phyloP scores from a whole-genome alignment of 2,888 invertebrate species.

The Danaus chrysippus region DNA sequence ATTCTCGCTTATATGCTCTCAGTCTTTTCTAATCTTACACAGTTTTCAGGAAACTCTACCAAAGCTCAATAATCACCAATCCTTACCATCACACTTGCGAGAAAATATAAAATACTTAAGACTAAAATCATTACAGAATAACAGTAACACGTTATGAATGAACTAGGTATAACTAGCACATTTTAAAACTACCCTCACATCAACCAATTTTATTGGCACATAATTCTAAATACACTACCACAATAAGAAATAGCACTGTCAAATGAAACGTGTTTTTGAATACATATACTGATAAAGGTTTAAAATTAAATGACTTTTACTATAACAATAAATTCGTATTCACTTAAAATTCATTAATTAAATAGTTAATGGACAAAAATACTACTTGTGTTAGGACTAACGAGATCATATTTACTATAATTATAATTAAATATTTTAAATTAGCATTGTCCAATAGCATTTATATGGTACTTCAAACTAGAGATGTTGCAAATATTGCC shows the following conservation, averaged over 20 bases:
- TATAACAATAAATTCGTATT: conserved; percentile 3
- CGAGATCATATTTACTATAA: neutral
- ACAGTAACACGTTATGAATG: neutral
- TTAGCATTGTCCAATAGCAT: neutral
- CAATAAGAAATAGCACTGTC: neutral
- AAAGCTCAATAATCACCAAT: conserved; percentile 2
- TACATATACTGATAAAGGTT: conserved; percentile 13
- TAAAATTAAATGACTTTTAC: conserved; percentile 1
- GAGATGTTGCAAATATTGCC: no score
- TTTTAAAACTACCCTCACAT: neutral
- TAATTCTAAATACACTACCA: conserved; percentile 1
- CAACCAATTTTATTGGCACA: conserved; percentile 2
- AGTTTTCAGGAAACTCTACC: neutral
- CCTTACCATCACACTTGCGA: conserved; percentile 4
- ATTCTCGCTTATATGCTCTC: neutral
- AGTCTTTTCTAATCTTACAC: neutral
- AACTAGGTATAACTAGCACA: neutral
- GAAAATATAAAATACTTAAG: neutral
- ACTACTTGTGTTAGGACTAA: neutral
- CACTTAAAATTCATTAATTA: neutral
- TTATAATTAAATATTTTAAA: neutral
- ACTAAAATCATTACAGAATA: neutral
- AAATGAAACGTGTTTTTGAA: neutral
- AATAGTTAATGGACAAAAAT: neutral
- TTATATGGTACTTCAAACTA: neutral